phyloP scores from a whole-genome alignment of 2,888 invertebrate genomes.

The Drosophila mimica region DNA sequence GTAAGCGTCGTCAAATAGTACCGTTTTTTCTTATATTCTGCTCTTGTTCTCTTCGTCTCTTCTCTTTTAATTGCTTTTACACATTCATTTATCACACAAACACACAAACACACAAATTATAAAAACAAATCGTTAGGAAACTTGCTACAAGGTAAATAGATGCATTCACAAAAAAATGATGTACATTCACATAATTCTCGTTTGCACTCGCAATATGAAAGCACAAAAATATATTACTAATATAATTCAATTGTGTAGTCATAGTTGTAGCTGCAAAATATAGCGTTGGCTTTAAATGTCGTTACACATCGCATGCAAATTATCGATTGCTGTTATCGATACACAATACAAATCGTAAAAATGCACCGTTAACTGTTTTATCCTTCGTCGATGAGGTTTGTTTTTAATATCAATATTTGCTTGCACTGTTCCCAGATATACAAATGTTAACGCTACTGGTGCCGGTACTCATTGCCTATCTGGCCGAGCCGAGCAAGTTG shows the following conservation, averaged over 20 bases:
- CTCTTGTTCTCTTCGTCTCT: conserved; percentile 66
- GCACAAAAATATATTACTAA: conserved; percentile 6
- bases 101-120: conserved; percentile 35
- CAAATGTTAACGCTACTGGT: conserved; percentile 95
- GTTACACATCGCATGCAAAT: conserved; percentile 56
- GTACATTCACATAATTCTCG: conserved; percentile 41
- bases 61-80: conserved; percentile 65
- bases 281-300: conserved; percentile 69
- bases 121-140: conserved; percentile 85
- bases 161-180: conserved; percentile 38
- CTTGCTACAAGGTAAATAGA: conserved; percentile 87
- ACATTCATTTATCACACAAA: conserved; percentile 45
- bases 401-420: background rate
- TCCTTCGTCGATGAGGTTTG: background rate
- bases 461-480: conserved; percentile 94
- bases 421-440: conserved; percentile 88
- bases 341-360: background rate
- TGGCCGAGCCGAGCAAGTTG: conserved; percentile 89
- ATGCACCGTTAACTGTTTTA: conserved; percentile 29
- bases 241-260: background rate
- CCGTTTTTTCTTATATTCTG: conserved; percentile 36
- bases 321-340: conserved; percentile 28
- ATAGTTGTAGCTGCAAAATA: conserved; percentile 43
- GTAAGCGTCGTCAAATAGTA: conserved; percentile 46
- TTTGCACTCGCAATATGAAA: conserved; percentile 45